Evolutionary conservation across 2,888 invertebrate genomes (phyloP).

Genomic region (Ethmia dodecea): DNA sequence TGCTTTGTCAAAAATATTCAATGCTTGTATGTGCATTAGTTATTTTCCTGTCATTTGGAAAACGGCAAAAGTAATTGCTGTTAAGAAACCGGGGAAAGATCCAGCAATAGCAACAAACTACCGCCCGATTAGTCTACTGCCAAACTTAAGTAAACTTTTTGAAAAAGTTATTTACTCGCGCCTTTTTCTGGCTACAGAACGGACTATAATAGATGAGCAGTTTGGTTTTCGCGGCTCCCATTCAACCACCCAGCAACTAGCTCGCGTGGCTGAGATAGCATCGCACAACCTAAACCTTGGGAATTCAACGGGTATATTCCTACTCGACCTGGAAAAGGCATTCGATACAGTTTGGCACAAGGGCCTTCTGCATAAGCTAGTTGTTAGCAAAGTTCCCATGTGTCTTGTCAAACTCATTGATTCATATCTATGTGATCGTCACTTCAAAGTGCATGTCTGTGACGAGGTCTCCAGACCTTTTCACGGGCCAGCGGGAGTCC

Average conservation of each 20-base stretch:
- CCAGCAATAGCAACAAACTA: slow-evolving; percentile 3
- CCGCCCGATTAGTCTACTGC: slow-evolving; percentile 14
- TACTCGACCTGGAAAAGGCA: slow-evolving; percentile 9
- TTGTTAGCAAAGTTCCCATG: neutral
- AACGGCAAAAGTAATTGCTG: slow-evolving; percentile 8
- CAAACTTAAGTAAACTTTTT: slow-evolving; percentile 9
- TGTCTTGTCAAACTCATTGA: slow-evolving; percentile 5
- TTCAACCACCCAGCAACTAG: slow-evolving; percentile 10
- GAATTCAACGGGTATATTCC: slow-evolving; percentile 9
- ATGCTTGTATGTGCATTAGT: neutral
- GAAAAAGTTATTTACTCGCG: slow-evolving; percentile 8
- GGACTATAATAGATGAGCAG: slow-evolving; percentile 6
- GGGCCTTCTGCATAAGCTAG: slow-evolving; percentile 5
- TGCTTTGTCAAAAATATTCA: slow-evolving; percentile 9
- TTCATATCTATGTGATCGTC: slow-evolving; percentile 2
- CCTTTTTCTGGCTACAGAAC: neutral
- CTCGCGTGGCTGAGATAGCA: slow-evolving; percentile 8
- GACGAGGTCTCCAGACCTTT: slow-evolving; percentile 1
- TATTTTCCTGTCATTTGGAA: slow-evolving; percentile 9
- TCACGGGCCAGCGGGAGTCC: slow-evolving; percentile 8
- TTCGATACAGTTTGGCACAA: slow-evolving; percentile 13
- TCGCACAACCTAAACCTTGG: slow-evolving; percentile 7
- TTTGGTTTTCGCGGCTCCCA: slow-evolving; percentile 12
- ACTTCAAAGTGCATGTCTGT: slow-evolving; percentile 2
- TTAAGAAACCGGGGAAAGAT: slow-evolving; percentile 11